Conservation (phyloP, 2,113 vertebrate species). For the Halichoerus grypus region DNA sequence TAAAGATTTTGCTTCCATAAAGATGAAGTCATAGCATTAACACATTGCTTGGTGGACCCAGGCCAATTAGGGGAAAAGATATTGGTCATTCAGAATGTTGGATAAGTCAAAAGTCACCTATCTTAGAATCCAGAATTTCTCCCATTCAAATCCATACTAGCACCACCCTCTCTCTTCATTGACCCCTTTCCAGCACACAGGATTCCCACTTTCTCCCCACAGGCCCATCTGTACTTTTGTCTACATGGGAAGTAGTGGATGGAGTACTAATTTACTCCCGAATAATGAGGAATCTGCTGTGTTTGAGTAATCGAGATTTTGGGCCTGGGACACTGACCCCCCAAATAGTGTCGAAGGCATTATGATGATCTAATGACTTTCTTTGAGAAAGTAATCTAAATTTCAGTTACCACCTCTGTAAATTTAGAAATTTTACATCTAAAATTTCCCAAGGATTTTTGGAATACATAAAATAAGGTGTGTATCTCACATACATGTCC, state of each 20-base stretch:
- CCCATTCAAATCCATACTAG: not conserved
- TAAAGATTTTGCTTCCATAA: not conserved
- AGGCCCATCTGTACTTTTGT: not conserved
- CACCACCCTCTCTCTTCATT: not conserved
- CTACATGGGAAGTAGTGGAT: not conserved
- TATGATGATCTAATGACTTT: not conserved
- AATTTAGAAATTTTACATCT: not conserved
- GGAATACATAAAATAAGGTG: not conserved
- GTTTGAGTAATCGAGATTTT: not conserved
- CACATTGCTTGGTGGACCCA: not conserved
- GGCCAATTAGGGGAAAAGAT: not conserved
- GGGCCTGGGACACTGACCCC: not conserved
- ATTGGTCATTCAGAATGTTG: not conserved
- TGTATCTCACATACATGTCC: not conserved
- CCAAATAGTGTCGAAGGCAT: not conserved
- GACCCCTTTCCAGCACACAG: not conserved
- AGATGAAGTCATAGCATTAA: not conserved
- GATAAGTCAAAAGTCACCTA: not conserved
- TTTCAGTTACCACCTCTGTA: not conserved
- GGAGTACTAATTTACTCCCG: not conserved
- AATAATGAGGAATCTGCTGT: not conserved
- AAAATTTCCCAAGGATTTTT: not conserved
- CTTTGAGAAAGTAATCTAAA: not conserved
- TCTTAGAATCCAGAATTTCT: not conserved
- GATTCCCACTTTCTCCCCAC: rapidly evolving